Evolutionary conservation across 2,888 invertebrate genomes (phyloP).

Genomic region (Epinotia ramella): DNA sequence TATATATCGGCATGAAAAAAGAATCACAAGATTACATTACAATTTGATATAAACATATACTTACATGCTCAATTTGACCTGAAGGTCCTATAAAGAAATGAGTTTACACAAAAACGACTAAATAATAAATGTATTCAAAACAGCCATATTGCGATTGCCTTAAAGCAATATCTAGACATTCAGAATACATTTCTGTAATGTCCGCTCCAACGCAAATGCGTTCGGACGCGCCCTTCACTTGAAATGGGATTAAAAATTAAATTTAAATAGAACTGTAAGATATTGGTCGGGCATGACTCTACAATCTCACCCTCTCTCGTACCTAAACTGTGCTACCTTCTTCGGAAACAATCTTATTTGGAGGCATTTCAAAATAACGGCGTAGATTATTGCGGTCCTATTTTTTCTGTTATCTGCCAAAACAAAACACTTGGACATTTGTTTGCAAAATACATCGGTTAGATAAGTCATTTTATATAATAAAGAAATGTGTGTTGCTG

Average conservation of each 20-base stretch:
- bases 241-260: slow-evolving; percentile 64
- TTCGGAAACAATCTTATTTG: not conserved
- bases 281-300: slow-evolving; percentile 70
- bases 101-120: not conserved
- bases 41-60: too few relatives aligned
- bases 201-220: slow-evolving; percentile 53
- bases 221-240: slow-evolving; percentile 50
- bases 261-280: slow-evolving; percentile 66
- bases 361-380: not conserved
- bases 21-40: too few relatives aligned
- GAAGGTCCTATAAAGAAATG: too few relatives aligned
- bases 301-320: slow-evolving; percentile 60
- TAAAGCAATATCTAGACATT: not conserved
- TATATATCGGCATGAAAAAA: too few relatives aligned
- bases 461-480: too few relatives aligned
- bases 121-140: not conserved
- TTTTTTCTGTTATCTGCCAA: not conserved
- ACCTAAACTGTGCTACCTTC: not conserved
- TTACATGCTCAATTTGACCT: too few relatives aligned
- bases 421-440: too few relatives aligned
- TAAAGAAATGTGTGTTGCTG: too few relatives aligned
- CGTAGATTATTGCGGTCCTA: not conserved
- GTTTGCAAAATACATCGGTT: too few relatives aligned
- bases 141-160: not conserved
- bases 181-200: slow-evolving; percentile 11